These are phyloP conservation scores for Dryadula phaetusa DNA, from an alignment of 2,888 invertebrate genomes.

Conservation along the genomic window DNA sequence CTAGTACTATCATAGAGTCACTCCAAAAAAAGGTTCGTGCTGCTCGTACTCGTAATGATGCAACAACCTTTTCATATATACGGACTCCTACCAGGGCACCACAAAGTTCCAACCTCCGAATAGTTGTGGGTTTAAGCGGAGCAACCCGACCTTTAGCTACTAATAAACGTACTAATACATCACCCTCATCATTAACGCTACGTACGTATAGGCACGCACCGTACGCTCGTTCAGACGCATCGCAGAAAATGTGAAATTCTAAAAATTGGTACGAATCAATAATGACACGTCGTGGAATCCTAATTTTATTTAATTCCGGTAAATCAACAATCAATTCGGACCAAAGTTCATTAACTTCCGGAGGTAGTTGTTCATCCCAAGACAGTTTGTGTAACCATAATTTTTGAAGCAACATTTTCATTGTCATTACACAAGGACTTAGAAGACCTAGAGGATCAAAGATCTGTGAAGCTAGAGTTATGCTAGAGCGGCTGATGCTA, in stretches of 20 bases:
- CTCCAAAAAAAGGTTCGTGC: conserved; percentile 14
- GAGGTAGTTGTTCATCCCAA: too few relatives aligned
- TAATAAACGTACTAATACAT: conserved; percentile 6
- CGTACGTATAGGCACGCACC: conserved; percentile 15
- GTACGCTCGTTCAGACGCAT: conserved; percentile 15
- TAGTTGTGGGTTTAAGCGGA: too few relatives aligned
- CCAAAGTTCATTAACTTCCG: too few relatives aligned
- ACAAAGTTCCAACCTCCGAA: not conserved
- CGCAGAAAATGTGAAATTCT: conserved; percentile 24
- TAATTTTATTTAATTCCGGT: not conserved
- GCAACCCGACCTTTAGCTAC: conserved; percentile 11
- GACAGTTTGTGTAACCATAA: conserved; percentile 1
- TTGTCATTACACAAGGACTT: not conserved
- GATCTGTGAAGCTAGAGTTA: not conserved
- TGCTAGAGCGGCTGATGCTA: too few relatives aligned
- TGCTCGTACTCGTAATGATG: too few relatives aligned
- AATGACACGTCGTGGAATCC: conserved; percentile 3
- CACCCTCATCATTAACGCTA: not conserved
- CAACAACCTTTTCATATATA: too few relatives aligned
- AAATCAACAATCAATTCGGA: too few relatives aligned
- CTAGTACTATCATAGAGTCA: conserved; percentile 10
- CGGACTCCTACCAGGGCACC: too few relatives aligned
- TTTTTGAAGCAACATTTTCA: conserved; percentile 16
- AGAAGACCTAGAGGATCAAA: conserved; percentile 15
- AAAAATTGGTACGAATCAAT: not conserved